Conservation (phyloP, 2,888 invertebrate genomes). For the Hybos culiciformis region DNA sequence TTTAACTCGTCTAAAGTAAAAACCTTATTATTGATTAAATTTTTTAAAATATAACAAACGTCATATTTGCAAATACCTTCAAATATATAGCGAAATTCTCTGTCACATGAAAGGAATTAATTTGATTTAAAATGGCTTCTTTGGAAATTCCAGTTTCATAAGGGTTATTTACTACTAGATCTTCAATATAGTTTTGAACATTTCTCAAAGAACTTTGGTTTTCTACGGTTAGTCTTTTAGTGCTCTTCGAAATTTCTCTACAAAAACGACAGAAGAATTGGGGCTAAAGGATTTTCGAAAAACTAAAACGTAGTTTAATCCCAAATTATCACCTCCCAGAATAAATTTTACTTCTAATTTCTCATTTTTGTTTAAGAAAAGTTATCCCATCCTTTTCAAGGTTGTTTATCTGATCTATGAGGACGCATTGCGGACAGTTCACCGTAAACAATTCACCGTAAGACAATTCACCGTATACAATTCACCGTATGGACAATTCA, state of each 20-base stretch:
- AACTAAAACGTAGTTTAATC: constrained; percentile 7
- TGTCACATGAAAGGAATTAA: constrained; percentile 10
- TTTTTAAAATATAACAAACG: constrained; percentile 2
- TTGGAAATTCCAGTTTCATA: constrained; percentile 6
- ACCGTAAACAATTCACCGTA: too few relatives aligned
- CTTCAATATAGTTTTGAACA: not conserved
- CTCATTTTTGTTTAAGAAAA: constrained; percentile 3
- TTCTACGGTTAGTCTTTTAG: not conserved
- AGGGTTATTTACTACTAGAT: not conserved
- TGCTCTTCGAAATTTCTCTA: constrained; percentile 1
- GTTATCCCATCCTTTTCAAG: constrained; percentile 1
- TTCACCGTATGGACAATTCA: too few relatives aligned
- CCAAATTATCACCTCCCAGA: constrained; percentile 11
- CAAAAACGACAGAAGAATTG: constrained; percentile 10
- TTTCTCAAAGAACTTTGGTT: not conserved
- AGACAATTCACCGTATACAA: too few relatives aligned
- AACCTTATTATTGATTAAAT: constrained; percentile 6
- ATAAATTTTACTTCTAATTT: constrained; percentile 6
- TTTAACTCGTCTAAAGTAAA: constrained; percentile 9
- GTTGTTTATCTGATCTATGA: constrained; percentile 6
- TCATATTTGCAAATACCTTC: constrained; percentile 11
- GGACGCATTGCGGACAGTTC: too few relatives aligned
- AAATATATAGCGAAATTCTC: constrained; percentile 8
- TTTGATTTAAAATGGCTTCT: constrained; percentile 9
- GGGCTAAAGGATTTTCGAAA: constrained; percentile 9